These are phyloP conservation scores for Schizaphis graminum DNA, from an alignment of 2,888 invertebrate genomes.

Conservation along the genomic window DNA sequence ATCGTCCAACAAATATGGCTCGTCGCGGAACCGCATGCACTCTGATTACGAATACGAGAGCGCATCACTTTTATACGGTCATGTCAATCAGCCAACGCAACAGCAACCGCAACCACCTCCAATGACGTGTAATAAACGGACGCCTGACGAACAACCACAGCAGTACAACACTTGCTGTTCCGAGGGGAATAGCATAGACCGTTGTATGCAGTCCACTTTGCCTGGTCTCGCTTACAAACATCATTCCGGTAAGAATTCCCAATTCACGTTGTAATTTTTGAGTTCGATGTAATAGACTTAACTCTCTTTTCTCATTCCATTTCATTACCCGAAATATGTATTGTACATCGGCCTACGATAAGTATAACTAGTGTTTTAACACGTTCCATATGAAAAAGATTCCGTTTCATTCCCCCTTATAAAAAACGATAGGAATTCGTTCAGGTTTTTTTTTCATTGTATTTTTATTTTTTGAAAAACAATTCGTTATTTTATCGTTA, in stretches of 20 bases:
- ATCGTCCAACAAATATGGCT: slow-evolving; percentile 56
- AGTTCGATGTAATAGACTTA: neutral
- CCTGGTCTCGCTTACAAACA: slow-evolving; percentile 68
- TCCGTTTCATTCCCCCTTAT: neutral
- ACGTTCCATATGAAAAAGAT: neutral
- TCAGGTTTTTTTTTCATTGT: neutral
- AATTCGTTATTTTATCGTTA: too few species aligned
- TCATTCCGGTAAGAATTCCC: slow-evolving; percentile 43
- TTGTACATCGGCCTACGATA: neutral
- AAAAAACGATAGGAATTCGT: neutral
- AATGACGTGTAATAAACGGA: slow-evolving; percentile 42
- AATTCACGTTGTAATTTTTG: neutral
- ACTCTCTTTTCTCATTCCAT: neutral
- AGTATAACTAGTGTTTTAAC: neutral
- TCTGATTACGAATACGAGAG: slow-evolving; percentile 69
- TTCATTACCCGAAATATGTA: neutral
- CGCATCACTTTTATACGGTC: slow-evolving; percentile 68
- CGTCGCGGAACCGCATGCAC: slow-evolving; percentile 57
- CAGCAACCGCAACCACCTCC: neutral
- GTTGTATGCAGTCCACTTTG: slow-evolving; percentile 73
- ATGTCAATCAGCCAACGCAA: slow-evolving; percentile 39
- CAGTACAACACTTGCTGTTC: slow-evolving; percentile 58
- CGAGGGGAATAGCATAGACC: slow-evolving; percentile 69
- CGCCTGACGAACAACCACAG: slow-evolving; percentile 47
- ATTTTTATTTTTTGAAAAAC: too few species aligned